Conservation (phyloP, 2,888 invertebrate genomes). For the Tachystola acroxantha region DNA sequence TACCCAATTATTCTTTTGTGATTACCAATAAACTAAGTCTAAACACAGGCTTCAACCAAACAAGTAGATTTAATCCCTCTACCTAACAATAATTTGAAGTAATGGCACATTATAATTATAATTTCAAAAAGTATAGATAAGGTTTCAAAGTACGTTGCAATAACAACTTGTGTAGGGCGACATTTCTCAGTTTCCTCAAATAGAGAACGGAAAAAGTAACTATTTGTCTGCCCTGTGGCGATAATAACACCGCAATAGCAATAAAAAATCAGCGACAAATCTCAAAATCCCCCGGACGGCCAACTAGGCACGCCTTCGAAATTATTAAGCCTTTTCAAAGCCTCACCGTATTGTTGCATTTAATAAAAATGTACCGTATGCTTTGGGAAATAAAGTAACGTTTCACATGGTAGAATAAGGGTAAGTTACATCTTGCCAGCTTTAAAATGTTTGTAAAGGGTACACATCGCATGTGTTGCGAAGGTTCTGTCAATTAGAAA, state of each 20-base stretch:
- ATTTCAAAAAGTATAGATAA: too few relatives aligned
- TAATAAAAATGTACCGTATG: slow-evolving; percentile 18
- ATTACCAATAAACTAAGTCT: too few relatives aligned
- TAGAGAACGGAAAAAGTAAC: slow-evolving; percentile 28
- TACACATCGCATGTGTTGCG: too few relatives aligned
- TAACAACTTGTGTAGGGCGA: too few relatives aligned
- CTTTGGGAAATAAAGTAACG: slow-evolving; percentile 8
- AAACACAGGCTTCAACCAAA: too few relatives aligned
- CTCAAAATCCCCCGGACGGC: slow-evolving; percentile 62
- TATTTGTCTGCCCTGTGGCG: slow-evolving; percentile 51
- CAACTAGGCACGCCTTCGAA: slow-evolving; percentile 74
- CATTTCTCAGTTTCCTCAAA: not conserved
- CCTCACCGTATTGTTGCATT: slow-evolving; percentile 16
- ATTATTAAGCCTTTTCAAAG: slow-evolving; percentile 64
- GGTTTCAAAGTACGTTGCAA: too few relatives aligned
- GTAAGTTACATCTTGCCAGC: slow-evolving; percentile 32
- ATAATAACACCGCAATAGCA: slow-evolving; percentile 60
- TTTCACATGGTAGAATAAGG: slow-evolving; percentile 10
- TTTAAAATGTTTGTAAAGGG: slow-evolving; percentile 24
- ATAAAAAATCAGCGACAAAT: slow-evolving; percentile 69
- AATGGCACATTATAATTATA: too few relatives aligned
- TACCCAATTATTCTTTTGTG: too few relatives aligned
- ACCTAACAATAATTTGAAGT: too few relatives aligned
- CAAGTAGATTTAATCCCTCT: too few relatives aligned
- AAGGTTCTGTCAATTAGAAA: too few relatives aligned